A percentile compares a stretch with the other conserved stretches of the same genome.
These are phyloP conservation scores for Drosophila maculinotata DNA, from an alignment of 2,888 invertebrate genomes.

Conservation along the genomic window DNA sequence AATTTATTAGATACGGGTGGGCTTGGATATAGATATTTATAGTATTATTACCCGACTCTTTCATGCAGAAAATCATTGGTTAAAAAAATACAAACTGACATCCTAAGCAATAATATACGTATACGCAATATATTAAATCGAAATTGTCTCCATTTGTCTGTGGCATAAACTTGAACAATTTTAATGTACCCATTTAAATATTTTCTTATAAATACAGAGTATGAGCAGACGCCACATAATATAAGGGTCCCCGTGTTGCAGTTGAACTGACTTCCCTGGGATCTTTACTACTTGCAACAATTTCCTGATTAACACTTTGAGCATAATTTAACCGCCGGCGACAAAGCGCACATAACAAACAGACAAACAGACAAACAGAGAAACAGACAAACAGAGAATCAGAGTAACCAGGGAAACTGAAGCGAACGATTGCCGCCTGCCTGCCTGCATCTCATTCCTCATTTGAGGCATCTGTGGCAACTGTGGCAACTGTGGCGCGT, in stretches of 20 bases:
- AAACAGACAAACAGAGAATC: slow-evolving; percentile 15
- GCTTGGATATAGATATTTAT: too few relatives aligned
- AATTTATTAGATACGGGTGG: too few relatives aligned
- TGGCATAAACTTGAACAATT: neutral
- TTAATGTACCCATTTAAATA: neutral
- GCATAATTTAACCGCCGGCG: slow-evolving; percentile 79
- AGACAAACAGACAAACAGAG: slow-evolving; percentile 27
- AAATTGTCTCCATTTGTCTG: neutral
- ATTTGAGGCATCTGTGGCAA: slow-evolving; percentile 42
- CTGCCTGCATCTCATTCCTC: slow-evolving; percentile 64
- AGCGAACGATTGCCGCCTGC: slow-evolving; percentile 28
- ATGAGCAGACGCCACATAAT: slow-evolving; percentile 40
- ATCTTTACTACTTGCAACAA: slow-evolving; percentile 52
- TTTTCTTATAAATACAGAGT: neutral
- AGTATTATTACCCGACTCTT: too few relatives aligned
- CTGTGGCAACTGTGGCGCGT: slow-evolving; percentile 62
- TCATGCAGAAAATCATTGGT: too few relatives aligned
- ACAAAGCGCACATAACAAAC: slow-evolving; percentile 75
- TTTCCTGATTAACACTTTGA: slow-evolving; percentile 84
- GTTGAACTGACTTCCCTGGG: neutral
- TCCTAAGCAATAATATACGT: too few relatives aligned
- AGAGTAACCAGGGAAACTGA: neutral
- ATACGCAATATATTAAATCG: too few relatives aligned
- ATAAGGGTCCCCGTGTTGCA: slow-evolving; percentile 60
- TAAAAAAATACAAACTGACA: too few relatives aligned